These are phyloP conservation scores for Andrena haemorrhoa DNA, from an alignment of 2,888 invertebrate species.

Conservation along the genomic window DNA sequence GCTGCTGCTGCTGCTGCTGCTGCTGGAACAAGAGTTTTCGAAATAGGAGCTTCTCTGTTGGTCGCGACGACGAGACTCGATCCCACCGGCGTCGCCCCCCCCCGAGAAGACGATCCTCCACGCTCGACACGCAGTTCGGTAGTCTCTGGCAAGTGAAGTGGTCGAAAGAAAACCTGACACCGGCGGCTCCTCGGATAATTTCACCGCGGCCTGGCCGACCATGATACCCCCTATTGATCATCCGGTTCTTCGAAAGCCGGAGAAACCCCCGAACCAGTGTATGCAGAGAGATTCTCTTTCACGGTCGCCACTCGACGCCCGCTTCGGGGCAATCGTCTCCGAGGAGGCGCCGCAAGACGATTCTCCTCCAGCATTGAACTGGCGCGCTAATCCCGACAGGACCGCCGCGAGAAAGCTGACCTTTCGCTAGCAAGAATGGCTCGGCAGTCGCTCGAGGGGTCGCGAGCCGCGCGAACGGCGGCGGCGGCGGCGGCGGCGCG, in stretches of 20 bases:
- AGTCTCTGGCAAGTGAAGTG: slow-evolving; percentile 51
- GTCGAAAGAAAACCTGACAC: slow-evolving; percentile 68
- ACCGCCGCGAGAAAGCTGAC: neutral
- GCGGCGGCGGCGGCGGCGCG: no score
- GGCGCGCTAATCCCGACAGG: slow-evolving; percentile 31
- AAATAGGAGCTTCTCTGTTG: slow-evolving; percentile 15
- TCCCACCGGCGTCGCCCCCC: slow-evolving; percentile 44
- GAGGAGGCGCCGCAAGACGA: no score
- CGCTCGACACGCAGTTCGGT: slow-evolving; percentile 28
- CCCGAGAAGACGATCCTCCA: slow-evolving; percentile 31
- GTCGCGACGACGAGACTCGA: neutral
- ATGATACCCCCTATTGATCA: slow-evolving; percentile 71
- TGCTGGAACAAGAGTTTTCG: neutral
- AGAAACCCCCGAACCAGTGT: slow-evolving; percentile 4
- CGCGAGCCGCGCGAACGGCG: neutral
- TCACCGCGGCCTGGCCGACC: slow-evolving; percentile 49
- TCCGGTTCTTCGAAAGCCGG: slow-evolving; percentile 69
- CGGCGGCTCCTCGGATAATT: slow-evolving; percentile 60
- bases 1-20: no score
- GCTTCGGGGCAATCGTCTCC: slow-evolving; percentile 1
- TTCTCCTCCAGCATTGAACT: neutral
- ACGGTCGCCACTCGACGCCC: slow-evolving; percentile 20
- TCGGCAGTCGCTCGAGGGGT: neutral
- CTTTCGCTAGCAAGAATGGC: neutral
- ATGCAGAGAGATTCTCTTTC: slow-evolving; percentile 59